A percentile compares a stretch with the other conserved stretches of the same genome.
Evolutionary conservation across 2,113 vertebrate species (phyloP).

Genomic region (Dasyprocta punctata): DNA sequence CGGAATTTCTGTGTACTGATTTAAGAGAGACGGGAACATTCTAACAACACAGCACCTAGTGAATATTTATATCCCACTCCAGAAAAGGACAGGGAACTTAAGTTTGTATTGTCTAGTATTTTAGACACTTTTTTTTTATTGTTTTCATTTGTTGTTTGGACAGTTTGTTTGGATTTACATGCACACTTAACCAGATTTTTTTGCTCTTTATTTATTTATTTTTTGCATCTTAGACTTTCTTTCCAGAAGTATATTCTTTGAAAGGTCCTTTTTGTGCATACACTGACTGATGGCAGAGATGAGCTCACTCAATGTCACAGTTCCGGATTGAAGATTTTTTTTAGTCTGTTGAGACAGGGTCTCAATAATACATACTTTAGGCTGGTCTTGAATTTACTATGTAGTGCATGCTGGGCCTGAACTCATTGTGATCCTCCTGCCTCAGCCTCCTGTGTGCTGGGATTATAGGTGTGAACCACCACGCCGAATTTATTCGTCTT

Average conservation of each 20-base stretch:
- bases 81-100: not conserved
- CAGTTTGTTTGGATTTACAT: not conserved
- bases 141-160: not conserved
- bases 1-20: not conserved
- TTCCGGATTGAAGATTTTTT: not conserved
- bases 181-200: not conserved
- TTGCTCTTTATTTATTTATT: not conserved
- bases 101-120: not conserved
- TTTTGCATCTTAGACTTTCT: not conserved
- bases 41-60: not conserved
- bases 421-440: not conserved
- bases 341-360: not conserved
- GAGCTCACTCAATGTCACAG: not conserved
- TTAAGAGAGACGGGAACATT: no score
- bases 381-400: not conserved
- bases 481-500: not conserved
- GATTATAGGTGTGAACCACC: not conserved
- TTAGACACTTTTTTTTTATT: not conserved
- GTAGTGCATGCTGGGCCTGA: not conserved
- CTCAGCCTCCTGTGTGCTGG: not conserved
- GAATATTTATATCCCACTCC: not conserved
- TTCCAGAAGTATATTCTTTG: not conserved
- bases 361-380: not conserved
- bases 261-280: not conserved
- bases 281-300: not conserved